Percentiles rank a stretch among this genome's conserved stretches.
phyloP scores from a whole-genome alignment of 2,797 vertebrate genomes.

The Synaphobranchus kaupii region DNA sequence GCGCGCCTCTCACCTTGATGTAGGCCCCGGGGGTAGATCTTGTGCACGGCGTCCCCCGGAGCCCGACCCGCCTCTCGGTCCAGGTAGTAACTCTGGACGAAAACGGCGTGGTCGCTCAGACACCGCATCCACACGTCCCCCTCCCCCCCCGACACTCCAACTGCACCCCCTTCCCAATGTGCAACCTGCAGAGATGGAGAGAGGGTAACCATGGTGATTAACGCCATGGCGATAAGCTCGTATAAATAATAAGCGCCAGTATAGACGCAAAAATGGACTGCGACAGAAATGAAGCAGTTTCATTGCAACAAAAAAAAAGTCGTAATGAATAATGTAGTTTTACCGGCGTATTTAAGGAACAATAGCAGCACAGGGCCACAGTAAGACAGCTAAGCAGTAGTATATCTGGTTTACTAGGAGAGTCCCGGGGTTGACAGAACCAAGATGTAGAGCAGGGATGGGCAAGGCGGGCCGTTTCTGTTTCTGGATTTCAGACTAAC shows the following conservation, averaged over 20 bases:
- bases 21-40: slow-evolving; percentile 80
- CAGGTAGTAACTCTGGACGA: slow-evolving; percentile 80
- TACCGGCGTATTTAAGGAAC: no score
- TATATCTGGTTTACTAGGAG: no score
- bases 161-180: slow-evolving; percentile 76
- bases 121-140: slow-evolving; percentile 80
- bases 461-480: no score
- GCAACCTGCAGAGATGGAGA: slow-evolving; percentile 61
- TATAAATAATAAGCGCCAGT: not conserved
- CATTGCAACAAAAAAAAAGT: no score
- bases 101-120: slow-evolving; percentile 76
- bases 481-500: no score
- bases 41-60: slow-evolving; percentile 81
- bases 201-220: not conserved
- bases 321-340: no score
- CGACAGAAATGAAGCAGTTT: not conserved
- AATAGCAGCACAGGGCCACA: no score
- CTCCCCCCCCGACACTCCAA: slow-evolving; percentile 75
- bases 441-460: no score
- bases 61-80: slow-evolving; percentile 79
- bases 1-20: slow-evolving; percentile 67
- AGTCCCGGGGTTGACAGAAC: no score
- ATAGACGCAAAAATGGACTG: not conserved
- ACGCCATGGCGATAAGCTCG: not conserved
- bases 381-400: no score